phyloP scores from a whole-genome alignment of 2,888 invertebrate species.

The Callyntrura sp. region DNA sequence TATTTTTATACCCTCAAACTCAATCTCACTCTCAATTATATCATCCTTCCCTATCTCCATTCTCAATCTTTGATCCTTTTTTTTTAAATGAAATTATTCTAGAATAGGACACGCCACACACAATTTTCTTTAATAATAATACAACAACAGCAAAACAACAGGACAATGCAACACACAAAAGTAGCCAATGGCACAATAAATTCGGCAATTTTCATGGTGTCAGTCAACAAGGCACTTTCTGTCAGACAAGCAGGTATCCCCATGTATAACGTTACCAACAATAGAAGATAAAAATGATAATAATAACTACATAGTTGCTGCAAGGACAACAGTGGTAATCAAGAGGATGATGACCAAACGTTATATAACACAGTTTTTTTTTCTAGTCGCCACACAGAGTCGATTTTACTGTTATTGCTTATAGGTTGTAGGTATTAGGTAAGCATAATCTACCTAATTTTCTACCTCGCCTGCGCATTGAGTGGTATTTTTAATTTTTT shows the following conservation, averaged over 20 bases:
- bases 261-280: background rate
- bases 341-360: background rate
- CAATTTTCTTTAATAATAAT: background rate
- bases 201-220: slow-evolving; percentile 64
- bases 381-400: too few relatives aligned
- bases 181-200: slow-evolving; percentile 65
- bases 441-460: too few relatives aligned
- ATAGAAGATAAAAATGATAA: background rate
- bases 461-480: too few relatives aligned
- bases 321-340: slow-evolving; percentile 8
- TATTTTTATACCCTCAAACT: slow-evolving; percentile 17
- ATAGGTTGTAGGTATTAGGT: too few relatives aligned
- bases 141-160: background rate
- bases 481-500: too few relatives aligned
- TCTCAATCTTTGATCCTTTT: slow-evolving; percentile 16
- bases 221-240: slow-evolving; percentile 18
- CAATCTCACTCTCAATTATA: slow-evolving; percentile 41
- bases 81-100: slow-evolving; percentile 24
- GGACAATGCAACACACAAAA: background rate
- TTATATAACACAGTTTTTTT: slow-evolving; percentile 16
- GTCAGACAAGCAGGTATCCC: slow-evolving; percentile 11
- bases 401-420: too few relatives aligned
- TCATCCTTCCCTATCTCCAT: background rate
- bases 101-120: slow-evolving; percentile 43
- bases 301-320: background rate